These are phyloP conservation scores for Pterois miles DNA, from an alignment of 2,797 vertebrate species.

Conservation along the genomic window DNA sequence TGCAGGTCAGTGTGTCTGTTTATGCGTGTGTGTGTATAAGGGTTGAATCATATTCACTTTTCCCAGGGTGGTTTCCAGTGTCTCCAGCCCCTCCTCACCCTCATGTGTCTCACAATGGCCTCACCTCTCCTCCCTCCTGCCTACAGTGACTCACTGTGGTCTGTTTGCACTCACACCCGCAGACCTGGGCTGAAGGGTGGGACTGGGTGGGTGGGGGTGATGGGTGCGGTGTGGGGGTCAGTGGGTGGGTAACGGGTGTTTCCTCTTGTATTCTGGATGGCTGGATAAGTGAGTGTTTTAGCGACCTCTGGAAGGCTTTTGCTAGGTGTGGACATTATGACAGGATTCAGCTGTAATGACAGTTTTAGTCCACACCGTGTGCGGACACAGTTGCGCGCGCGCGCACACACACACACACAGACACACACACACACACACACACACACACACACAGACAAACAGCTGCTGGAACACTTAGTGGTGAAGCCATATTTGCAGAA, in stretches of 20 bases:
- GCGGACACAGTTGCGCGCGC: constrained; percentile 18
- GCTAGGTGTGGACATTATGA: constrained; percentile 69
- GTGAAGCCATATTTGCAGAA: constrained; percentile 68
- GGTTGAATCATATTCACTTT: constrained; percentile 43
- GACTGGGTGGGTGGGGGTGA: constrained; percentile 18
- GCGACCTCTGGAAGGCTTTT: constrained; percentile 65
- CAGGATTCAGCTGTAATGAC: constrained; percentile 61
- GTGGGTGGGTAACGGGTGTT: constrained; percentile 63
- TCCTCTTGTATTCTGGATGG: constrained; percentile 55
- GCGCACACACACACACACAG: background rate
- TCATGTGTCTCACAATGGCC: constrained; percentile 15
- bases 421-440: constrained; percentile 10
- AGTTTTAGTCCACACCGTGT: constrained; percentile 38
- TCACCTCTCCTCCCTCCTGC: constrained; percentile 43
- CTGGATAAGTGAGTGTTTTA: constrained; percentile 48
- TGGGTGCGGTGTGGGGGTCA: constrained; percentile 42
- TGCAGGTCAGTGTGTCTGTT: constrained; percentile 27
- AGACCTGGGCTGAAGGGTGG: constrained; percentile 39
- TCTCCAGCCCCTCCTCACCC: constrained; percentile 39
- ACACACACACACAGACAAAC: constrained; percentile 4
- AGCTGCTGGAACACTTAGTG: constrained; percentile 66
- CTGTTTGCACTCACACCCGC: constrained; percentile 39
- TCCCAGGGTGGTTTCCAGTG: constrained; percentile 56
- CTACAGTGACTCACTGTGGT: constrained; percentile 61
- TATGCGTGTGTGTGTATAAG: constrained; percentile 11